Evolutionary conservation across 2,797 vertebrate species (phyloP), one percentile per base, ranked within the genome.

Genomic region (Diceros bicornis): DNA sequence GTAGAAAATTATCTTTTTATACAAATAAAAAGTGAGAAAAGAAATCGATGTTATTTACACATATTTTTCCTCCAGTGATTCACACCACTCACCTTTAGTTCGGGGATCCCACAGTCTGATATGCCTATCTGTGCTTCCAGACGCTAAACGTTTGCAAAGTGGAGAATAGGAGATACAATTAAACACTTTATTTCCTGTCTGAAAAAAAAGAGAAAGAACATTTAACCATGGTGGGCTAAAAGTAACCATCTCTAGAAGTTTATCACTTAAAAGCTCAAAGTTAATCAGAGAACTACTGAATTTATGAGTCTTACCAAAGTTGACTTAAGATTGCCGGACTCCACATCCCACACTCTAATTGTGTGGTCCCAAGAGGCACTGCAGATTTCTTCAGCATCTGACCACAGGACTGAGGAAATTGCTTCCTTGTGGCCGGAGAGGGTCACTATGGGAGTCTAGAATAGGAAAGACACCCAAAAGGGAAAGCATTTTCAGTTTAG

Each of bases 321-420:
- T 25, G 99, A 99, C 98, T 99, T 99, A 97, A 99, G 98, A 86
- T 92, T 97, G 68, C 99, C 99, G 0, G 99, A 99, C 98, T 99
- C 99, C 0, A 99, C 98, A 6, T 99, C 99, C 99, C 99, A 99
- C 25, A 99, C 50, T 50, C 99, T 99, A 79, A 99, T 99, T 57
- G 99, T 99, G 98, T 99, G 99, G 98, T 99, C 99, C 99, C 99
- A 99, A 0, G 99, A 99, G 0, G 99, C 99, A 75, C 99, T 99
- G 99, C 99, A 99, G 29, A 99, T 97, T 97, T 99, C 99, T 96
- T 99, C 99, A 14, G 98, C 92, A 97, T 99, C 99, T 62, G 98
- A 98, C 99, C 99, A 99, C 34, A 99, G 98, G 69, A 99, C 99
- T 0, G 99, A 99, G 25, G 99, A 99, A 94, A 99, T 96, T 0